Base-by-base conservation (phyloP, 2,888 invertebrate species). In the Diarsia rubi region DNA sequence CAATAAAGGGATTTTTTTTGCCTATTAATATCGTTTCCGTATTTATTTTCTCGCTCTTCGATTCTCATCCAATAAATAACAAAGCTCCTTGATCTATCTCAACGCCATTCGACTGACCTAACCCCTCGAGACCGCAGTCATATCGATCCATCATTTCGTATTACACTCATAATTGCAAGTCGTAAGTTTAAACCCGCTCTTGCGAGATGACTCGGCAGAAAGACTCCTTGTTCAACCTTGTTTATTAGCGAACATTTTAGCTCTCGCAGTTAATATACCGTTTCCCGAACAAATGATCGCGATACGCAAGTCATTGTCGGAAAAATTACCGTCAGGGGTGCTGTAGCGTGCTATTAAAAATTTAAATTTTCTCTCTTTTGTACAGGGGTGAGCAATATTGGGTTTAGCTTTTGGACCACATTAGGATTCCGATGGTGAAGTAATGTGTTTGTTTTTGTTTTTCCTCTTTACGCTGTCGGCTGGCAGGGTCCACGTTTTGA, bases 281-380 rank as follows among this genome's bases (percentile, higher is more conserved):
- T 90, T 93, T 89, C 87, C 90, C 87, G 89, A 93, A 93, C 93
- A 93, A 94, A 93, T 91, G 88, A 90, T 83, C 85, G 80, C 82
- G 85, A 88, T 89, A 85, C 85, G 94, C 94, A 92, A 94, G 94
- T 95, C 94, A 94, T 90, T 90, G 88, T 86, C 42, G 83, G 90
- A 91, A 93, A 92, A 93, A 94, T 92, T 92, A 92, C 90, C 60
- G 63, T n/a, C 83, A 75, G 74, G 83, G 79, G 74, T 76, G 79
- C 24, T 68, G 60, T 77, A 54, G 70, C 65, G 75, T 75, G 64
- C 65, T 85, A 85, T 85, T 85, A 82, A 76, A 84, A 76, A 60
- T 83, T 77, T 68, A 79, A 82, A 81, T 84, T 75, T 85, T 73
- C 54, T 37, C 45, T 21, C 62, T 66, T 66, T 68, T 42, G 47